Base-by-base conservation (phyloP, 2,888 invertebrate genomes). In the Hyposoter didymator region DNA sequence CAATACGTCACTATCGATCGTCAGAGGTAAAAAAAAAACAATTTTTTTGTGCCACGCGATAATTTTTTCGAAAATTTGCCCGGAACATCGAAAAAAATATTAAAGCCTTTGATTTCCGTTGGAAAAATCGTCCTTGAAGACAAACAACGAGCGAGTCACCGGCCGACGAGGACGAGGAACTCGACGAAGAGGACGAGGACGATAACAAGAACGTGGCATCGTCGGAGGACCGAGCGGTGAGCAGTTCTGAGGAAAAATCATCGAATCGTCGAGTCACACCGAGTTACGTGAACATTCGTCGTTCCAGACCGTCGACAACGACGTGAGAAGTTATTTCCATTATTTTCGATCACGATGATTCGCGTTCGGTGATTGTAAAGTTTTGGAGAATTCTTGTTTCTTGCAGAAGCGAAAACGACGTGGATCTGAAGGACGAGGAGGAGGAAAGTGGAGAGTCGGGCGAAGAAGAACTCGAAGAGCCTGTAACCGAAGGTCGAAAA, bases 1-100 rank as follows among this genome's bases (percentile, higher is more conserved):
- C 96, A 97, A 87, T 97, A 97, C 89, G 96, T 97, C 0, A 97
- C 96, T 78, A 97, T 97, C 43, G 94, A 96, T 69, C 95, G 97
- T 84, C 95, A 96, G 0, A 95, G 95, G 89, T 96, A 96, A 59
- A 6, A 1, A 17, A 6, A 28, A 62, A 22, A n/a, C n/a, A n/a
- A 66, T 22, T 45, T 10, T 12, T 10, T 22, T 19, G 17, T 39
- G n/a, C 17, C 17, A n/a, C 4, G 5, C 6, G 14, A 5, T 10
- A 10, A 39, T 55, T 12, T 22, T 12, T 4, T 55, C 2, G 8
- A 55, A 52, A 7, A 12, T 55, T 19, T 55, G n/a, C 22, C 55
- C 22, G 22, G 10, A 10, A 22, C 22, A n/a, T 35, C 2, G 22
- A 12, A 43, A 43, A 22, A 5, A 39, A 19, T 69, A 28, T 47